Evolutionary conservation across 2,797 vertebrate species (phyloP), one percentile per base, ranked within the genome.

Genomic region (Nothura maculosa): DNA sequence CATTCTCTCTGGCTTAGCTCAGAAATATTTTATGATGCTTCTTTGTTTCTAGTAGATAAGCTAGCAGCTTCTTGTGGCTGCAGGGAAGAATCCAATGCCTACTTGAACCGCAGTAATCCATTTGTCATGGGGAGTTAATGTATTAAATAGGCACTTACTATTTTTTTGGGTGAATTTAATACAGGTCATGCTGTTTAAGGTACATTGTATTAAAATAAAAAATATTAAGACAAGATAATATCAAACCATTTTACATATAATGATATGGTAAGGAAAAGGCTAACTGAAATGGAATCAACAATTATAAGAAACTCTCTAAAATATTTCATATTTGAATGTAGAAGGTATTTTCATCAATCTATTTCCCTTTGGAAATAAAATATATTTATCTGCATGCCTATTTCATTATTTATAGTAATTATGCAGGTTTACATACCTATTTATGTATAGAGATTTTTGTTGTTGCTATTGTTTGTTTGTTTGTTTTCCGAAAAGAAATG

Each of bases 31-130:
- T 96, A 88, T 89, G 94, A 78, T 81, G 34, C 13, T 82, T 85
- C 74, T 89, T 96, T 91, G 42, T 87, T 93, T 90, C 76, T 82
- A 90, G 43, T 58, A 94, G 81, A 94, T 93, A 96, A 94, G 40
- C 67, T 69, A 83, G 62, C 58, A 90, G 50, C 75, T 94, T 91
- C 79, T 94, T 85, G 74, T 80, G 95, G 74, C 77, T 94, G 83
- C 78, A 93, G 80, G 76, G 92, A 94, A 76, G 87, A 69, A 82
- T 96, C 78, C 84, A 93, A 45, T 73, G 79, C 88, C 91, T 94
- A 82, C 75, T 95, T 96, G 78, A 78, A 91, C 48, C 85, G 6
- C 90, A 95, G 85, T 84, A 96, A 92, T 87, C 66, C 62, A 87
- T 89, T 92, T 94, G 57, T 94, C 92, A 89, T 63, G 67, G 38